A percentile compares a stretch with the other conserved stretches of the same genome.
These are phyloP conservation scores for Sciurus carolinensis DNA, from an alignment of 2,797 vertebrate genomes.

Conservation along the genomic window DNA sequence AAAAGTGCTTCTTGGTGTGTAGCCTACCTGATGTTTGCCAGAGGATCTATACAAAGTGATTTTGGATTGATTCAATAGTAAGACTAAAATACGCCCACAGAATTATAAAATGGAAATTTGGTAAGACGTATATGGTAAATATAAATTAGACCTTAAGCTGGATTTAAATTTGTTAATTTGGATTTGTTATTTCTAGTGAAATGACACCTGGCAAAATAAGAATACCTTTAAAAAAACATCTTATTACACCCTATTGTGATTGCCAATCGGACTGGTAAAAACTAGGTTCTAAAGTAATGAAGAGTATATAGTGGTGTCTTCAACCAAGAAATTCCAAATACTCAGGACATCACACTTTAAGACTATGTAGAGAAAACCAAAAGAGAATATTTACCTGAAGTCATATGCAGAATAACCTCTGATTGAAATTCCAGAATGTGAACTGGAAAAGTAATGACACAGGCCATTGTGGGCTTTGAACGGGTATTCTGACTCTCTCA, in stretches of 20 bases:
- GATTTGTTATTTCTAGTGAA: background rate
- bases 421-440: constrained; percentile 91
- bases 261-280: background rate
- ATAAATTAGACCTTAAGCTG: background rate
- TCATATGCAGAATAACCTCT: constrained; percentile 91
- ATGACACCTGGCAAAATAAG: background rate
- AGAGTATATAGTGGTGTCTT: background rate
- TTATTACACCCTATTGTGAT: background rate
- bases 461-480: constrained; percentile 93
- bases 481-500: constrained; percentile 92
- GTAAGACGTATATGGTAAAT: background rate
- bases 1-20: background rate
- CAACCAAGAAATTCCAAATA: constrained; percentile 37
- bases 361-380: background rate
- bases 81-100: background rate
- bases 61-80: background rate
- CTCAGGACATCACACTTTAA: background rate
- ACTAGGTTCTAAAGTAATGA: background rate
- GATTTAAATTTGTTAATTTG: constrained; percentile 18
- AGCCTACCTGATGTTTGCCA: background rate
- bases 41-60: background rate
- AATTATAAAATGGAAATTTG: background rate
- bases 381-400: constrained; percentile 91
- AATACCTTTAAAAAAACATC: background rate
- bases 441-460: constrained; percentile 92